Conservation (phyloP, 2,113 vertebrate species). For the Leptodactylus fuscus region DNA sequence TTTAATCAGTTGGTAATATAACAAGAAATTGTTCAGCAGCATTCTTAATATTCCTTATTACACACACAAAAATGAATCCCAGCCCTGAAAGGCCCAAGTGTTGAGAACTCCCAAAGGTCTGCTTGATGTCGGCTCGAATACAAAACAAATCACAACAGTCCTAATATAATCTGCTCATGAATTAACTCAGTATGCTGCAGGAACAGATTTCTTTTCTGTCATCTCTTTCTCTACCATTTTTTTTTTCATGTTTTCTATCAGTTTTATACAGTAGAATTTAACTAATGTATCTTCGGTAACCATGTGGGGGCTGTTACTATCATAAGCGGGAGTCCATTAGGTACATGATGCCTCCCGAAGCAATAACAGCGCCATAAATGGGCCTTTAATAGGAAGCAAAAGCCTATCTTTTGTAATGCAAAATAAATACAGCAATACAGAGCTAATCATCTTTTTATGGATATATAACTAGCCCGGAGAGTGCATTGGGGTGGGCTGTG, state of each 20-base stretch:
- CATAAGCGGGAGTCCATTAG: too few relatives aligned
- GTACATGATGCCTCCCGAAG: too few relatives aligned
- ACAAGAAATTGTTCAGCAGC: slow-evolving; percentile 79
- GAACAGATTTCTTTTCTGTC: neutral
- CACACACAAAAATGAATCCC: slow-evolving; percentile 67
- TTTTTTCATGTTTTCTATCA: too few relatives aligned
- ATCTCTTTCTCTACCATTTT: neutral
- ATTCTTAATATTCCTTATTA: slow-evolving; percentile 82
- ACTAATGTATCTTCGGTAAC: neutral
- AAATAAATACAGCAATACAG: too few relatives aligned
- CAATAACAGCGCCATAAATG: too few relatives aligned
- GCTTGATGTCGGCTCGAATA: slow-evolving; percentile 70
- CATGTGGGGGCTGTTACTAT: too few relatives aligned
- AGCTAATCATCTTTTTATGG: too few relatives aligned
- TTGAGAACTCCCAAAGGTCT: slow-evolving; percentile 72
- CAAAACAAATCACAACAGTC: slow-evolving; percentile 71
- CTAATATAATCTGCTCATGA: slow-evolving; percentile 67
- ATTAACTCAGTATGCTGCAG: slow-evolving; percentile 63
- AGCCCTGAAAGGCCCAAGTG: slow-evolving; percentile 70
- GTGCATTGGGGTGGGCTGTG: too few relatives aligned
- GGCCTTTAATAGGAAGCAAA: too few relatives aligned
- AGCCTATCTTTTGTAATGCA: too few relatives aligned
- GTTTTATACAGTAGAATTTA: neutral
- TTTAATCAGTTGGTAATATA: slow-evolving; percentile 82
- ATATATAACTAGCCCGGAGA: too few relatives aligned